Evolutionary conservation across 2,113 vertebrate species (phyloP).

Genomic region (Pelecanus crispus): DNA sequence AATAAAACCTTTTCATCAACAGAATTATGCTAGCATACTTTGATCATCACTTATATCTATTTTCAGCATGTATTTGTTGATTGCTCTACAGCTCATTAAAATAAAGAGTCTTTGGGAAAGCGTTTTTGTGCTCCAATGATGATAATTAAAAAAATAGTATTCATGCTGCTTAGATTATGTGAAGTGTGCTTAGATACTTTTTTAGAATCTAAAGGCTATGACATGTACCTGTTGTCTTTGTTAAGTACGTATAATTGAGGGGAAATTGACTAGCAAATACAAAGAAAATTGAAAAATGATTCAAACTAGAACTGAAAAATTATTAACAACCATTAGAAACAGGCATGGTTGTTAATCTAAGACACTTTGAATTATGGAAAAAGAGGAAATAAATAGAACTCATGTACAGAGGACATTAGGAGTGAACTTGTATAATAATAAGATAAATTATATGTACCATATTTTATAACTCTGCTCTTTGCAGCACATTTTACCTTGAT

Average conservation of each 20-base stretch:
- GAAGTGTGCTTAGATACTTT: neutral
- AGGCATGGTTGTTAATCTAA: neutral
- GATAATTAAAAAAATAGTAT: constrained; percentile 13
- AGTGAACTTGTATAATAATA: neutral
- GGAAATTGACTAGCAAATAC: neutral
- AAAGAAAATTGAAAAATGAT: neutral
- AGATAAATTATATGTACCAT: neutral
- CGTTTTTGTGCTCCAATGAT: neutral
- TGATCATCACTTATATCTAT: neutral
- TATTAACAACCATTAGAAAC: neutral
- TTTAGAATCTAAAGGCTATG: neutral
- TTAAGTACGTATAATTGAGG: neutral
- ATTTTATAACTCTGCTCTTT: neutral
- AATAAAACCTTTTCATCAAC: neutral
- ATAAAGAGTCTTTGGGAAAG: neutral
- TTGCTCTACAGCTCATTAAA: neutral
- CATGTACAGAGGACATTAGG: neutral
- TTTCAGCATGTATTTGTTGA: constrained; percentile 2
- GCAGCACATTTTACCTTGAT: neutral
- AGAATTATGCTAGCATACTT: neutral
- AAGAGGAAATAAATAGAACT: neutral
- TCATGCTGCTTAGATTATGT: neutral
- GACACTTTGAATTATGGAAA: neutral
- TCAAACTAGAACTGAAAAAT: neutral
- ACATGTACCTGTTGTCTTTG: neutral